These are phyloP conservation scores for Aphrophora alni DNA, from an alignment of 2,888 invertebrate species.

Conservation along the genomic window DNA sequence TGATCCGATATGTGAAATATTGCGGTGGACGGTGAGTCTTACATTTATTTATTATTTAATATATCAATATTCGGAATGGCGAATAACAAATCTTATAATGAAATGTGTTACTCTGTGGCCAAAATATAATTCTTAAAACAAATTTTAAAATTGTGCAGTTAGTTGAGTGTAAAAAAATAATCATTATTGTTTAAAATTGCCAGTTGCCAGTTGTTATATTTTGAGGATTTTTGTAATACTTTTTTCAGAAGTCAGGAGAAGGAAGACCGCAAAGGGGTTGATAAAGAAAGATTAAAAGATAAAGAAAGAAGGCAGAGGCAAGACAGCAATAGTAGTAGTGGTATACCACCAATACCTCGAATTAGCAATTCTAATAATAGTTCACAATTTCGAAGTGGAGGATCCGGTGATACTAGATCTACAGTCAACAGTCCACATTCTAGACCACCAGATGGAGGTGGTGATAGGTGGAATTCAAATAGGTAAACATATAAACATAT, in stretches of 20 bases:
- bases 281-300: slow-evolving; percentile 56
- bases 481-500: no score
- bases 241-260: slow-evolving; percentile 44
- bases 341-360: background rate
- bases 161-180: no score
- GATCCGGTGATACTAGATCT: slow-evolving; percentile 26
- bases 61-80: no score
- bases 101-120: no score
- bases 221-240: background rate
- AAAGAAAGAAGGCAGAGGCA: slow-evolving; percentile 53
- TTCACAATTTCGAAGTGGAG: slow-evolving; percentile 42
- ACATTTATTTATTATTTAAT: no score
- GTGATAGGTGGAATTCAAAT: slow-evolving; percentile 36
- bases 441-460: slow-evolving; percentile 42
- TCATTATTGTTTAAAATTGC: no score
- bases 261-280: slow-evolving; percentile 48
- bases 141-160: no score
- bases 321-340: slow-evolving; percentile 33
- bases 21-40: no score
- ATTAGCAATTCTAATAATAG: slow-evolving; percentile 37
- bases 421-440: slow-evolving; percentile 40
- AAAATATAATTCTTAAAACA: no score
- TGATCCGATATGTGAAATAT: no score
- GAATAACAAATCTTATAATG: no score
- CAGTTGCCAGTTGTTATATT: background rate